Percentiles rank a stretch among this genome's conserved stretches.
These are phyloP conservation scores for Pseudococcus viburni DNA, from an alignment of 2,888 invertebrate species.

Conservation along the genomic window DNA sequence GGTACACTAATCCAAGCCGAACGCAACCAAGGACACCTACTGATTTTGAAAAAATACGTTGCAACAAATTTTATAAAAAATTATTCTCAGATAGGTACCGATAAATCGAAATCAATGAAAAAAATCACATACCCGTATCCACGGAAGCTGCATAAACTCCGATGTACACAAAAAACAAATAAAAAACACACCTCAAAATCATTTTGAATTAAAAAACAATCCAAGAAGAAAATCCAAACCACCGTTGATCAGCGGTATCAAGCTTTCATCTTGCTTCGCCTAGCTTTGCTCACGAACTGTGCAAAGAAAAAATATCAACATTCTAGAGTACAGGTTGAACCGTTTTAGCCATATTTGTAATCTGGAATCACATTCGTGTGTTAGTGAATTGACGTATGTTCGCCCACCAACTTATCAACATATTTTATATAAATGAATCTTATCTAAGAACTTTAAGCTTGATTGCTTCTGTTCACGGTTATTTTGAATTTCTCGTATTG, in stretches of 20 bases:
- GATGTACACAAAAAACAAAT: background rate
- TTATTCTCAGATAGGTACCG: background rate
- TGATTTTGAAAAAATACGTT: too few relatives aligned
- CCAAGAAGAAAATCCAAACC: conserved; percentile 27
- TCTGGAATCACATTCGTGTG: conserved; percentile 45
- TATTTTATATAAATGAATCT: background rate
- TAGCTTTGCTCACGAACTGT: conserved; percentile 38
- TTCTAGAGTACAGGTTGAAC: conserved; percentile 53
- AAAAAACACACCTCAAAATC: conserved; percentile 26
- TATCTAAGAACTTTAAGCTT: conserved; percentile 38
- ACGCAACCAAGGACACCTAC: too few relatives aligned
- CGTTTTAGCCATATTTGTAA: conserved; percentile 62
- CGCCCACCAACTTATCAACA: conserved; percentile 42
- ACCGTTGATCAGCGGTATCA: conserved; percentile 26
- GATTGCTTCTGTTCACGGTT: conserved; percentile 27
- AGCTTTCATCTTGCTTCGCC: conserved; percentile 60
- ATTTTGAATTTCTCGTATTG: background rate
- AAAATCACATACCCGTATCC: conserved; percentile 44
- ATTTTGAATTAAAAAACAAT: conserved; percentile 13
- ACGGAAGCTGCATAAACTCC: conserved; percentile 25
- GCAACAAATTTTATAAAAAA: too few relatives aligned
- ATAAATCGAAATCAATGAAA: background rate
- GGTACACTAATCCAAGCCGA: too few relatives aligned
- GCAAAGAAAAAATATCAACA: conserved; percentile 51
- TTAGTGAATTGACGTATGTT: conserved; percentile 28